Evolutionary conservation across 2,113 vertebrate species (phyloP), one percentile per base, ranked within the genome.

Genomic region (Megaceryle maxima): DNA sequence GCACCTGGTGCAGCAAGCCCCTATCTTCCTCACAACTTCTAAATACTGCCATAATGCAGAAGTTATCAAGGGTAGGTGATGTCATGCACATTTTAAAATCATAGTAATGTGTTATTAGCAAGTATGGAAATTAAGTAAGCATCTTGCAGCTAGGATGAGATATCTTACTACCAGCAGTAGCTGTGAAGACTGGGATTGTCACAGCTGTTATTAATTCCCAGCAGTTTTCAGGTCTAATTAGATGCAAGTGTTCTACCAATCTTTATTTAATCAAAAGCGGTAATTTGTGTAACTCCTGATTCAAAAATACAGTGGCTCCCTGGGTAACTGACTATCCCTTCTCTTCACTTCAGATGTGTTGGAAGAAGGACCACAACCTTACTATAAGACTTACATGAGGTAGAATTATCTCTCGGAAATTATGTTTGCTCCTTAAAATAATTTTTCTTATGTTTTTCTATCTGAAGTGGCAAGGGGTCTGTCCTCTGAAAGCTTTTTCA

Each of bases 1-100:
- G 46, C 64, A 77, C 80, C 55, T 53, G 31, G 74, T 44, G 91
- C 66, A 79, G 31, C n/a, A 56, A 82, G 78, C 75, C 22, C 11
- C 33, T 56, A 14, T 60, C 41, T 69, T 83, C 16, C 53, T 44
- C 60, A 85, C 63, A 72, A 83, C 64, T 79, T 67, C n/a, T 67
- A 86, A 87, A 78, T 37, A 37, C 57, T 69, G 60, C 39, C 24
- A 37, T 76, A 75, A 50, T 12, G 60, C 10, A 69, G 14, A 92
- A 94, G 57, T 86, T 69, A 90, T 82, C 62, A 50, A 82, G 63
- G 53, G 62, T n/a, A 79, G 50, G 82, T 95, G 69, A 87, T 87
- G 74, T 82, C 53, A 78, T 33, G n/a, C 0, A 1, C 41, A 33
- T 91, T 92, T 95, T n/a, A 37, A 94, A 91, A 84, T 48, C 2